phyloP scores from a whole-genome alignment of 2,113 vertebrate species.

The Eurystomus gularis region DNA sequence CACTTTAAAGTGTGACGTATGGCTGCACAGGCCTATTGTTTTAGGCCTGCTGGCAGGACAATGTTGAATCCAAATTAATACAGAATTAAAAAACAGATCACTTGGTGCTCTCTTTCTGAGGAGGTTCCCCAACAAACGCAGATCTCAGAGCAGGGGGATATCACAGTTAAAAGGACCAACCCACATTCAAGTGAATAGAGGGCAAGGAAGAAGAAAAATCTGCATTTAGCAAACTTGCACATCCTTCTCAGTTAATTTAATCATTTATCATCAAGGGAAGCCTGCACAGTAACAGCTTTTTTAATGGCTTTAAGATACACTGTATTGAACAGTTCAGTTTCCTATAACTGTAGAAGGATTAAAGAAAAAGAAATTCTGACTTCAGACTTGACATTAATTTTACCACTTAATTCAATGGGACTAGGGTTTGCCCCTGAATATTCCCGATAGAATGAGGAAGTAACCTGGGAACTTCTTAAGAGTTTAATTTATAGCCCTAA shows the following conservation, averaged over 20 bases:
- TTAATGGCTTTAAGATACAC: neutral
- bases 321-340: neutral
- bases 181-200: neutral
- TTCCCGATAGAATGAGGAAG: neutral
- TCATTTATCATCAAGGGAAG: neutral
- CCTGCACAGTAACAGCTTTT: neutral
- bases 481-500: neutral
- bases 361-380: neutral
- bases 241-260: neutral
- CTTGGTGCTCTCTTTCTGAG: neutral
- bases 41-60: neutral
- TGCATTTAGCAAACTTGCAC: neutral
- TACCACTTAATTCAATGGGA: neutral
- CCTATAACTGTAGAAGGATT: neutral
- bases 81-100: neutral
- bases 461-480: neutral
- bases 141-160: neutral
- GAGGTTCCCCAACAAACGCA: neutral
- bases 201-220: neutral
- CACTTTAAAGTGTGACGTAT: neutral
- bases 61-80: neutral
- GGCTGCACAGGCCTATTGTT: neutral
- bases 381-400: neutral
- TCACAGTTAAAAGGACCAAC: neutral
- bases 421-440: neutral